Conservation (phyloP, 1,140 invertebrate genomes). For the Drosophila oshimai region DNA sequence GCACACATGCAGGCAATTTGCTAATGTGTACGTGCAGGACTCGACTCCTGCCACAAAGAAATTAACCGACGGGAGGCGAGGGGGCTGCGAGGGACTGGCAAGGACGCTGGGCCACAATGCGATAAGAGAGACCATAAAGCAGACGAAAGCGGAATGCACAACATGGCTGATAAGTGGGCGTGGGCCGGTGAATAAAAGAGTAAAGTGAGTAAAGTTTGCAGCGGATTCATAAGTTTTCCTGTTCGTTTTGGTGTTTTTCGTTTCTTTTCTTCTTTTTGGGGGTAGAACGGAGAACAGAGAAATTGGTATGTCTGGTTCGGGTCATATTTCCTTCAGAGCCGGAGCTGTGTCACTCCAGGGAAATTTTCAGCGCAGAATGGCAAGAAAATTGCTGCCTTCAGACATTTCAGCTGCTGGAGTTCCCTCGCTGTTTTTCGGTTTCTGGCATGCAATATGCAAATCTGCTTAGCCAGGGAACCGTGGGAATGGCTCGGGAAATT, state of each 20-base stretch:
- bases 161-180: slow-evolving; percentile 45
- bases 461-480: slow-evolving; percentile 26
- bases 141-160: slow-evolving; percentile 35
- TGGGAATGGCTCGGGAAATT: slow-evolving; percentile 13
- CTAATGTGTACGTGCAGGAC: slow-evolving; percentile 70
- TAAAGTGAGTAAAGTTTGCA: slow-evolving; percentile 55
- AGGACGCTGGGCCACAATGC: slow-evolving; percentile 24
- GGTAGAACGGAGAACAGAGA: slow-evolving; percentile 18
- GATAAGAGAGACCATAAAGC: slow-evolving; percentile 36
- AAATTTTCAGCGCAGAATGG: slow-evolving; percentile 32
- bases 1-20: slow-evolving; percentile 61
- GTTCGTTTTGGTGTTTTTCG: background rate
- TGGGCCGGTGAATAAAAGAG: slow-evolving; percentile 46
- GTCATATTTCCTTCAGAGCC: slow-evolving; percentile 58
- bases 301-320: slow-evolving; percentile 55
- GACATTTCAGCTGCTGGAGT: slow-evolving; percentile 40
- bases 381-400: slow-evolving; percentile 52
- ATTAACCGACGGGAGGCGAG: slow-evolving; percentile 45
- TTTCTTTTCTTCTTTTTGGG: background rate
- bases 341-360: slow-evolving; percentile 26
- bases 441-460: slow-evolving; percentile 67
- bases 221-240: slow-evolving; percentile 52
- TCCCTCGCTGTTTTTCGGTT: slow-evolving; percentile 9
- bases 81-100: slow-evolving; percentile 2
- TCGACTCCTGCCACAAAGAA: slow-evolving; percentile 55